Conservation (phyloP, 2,113 vertebrate species). For the Thinocorus orbignyianus region DNA sequence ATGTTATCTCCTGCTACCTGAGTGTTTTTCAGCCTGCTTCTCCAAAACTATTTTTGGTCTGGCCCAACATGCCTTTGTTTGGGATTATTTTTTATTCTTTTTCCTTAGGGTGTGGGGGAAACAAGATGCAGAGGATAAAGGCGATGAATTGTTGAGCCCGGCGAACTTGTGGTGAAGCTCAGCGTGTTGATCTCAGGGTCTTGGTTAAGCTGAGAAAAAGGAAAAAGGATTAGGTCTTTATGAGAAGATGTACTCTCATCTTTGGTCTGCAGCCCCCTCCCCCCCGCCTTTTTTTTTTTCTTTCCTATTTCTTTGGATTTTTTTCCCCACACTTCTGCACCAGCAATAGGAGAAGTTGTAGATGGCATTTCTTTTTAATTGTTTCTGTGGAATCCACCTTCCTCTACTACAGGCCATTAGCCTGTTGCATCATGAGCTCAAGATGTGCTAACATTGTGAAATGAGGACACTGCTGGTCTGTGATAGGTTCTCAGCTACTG, state of each 20-base stretch:
- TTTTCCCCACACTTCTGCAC: background rate
- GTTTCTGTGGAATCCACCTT: background rate
- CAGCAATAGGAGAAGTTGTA: background rate
- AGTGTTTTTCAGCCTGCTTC: slow-evolving; percentile 43
- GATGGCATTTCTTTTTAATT: background rate
- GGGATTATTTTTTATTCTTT: background rate
- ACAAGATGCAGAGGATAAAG: slow-evolving; percentile 16
- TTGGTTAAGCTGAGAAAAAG: background rate
- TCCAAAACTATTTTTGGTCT: slow-evolving; percentile 51
- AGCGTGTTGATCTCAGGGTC: background rate
- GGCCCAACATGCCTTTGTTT: background rate
- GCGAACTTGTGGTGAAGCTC: background rate
- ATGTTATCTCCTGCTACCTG: slow-evolving; percentile 62
- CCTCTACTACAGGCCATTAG: background rate
- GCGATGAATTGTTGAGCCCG: background rate
- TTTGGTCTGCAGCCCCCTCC: background rate
- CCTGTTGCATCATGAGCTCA: background rate
- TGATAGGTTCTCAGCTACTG: background rate
- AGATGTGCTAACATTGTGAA: background rate
- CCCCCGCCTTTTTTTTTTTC: background rate
- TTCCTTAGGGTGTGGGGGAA: background rate
- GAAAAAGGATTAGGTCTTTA: background rate
- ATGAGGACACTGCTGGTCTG: background rate
- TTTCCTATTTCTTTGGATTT: fast-evolving
- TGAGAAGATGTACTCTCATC: background rate